These are phyloP conservation scores for Baccha elongata DNA, from an alignment of 2,888 invertebrate genomes.

Conservation along the genomic window DNA sequence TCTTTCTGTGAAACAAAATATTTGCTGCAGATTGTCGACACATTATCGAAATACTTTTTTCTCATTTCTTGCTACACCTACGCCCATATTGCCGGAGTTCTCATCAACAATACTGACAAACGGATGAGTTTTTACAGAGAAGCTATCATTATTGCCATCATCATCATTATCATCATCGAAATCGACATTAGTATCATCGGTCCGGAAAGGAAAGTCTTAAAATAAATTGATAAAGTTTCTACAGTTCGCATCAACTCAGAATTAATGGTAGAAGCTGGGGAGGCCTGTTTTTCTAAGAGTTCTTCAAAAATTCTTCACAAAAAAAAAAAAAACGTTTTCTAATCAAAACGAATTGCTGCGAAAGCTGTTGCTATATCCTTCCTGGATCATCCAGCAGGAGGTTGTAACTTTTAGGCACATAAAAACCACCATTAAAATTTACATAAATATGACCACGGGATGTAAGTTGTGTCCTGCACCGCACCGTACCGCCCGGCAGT, in stretches of 20 bases:
- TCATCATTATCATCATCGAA: slow-evolving; percentile 34
- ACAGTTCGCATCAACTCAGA: slow-evolving; percentile 18
- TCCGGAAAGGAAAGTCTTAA: slow-evolving; percentile 48
- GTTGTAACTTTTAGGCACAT: slow-evolving; percentile 60
- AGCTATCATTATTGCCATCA: slow-evolving; percentile 52
- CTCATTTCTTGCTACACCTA: slow-evolving; percentile 42
- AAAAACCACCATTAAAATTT: slow-evolving; percentile 64
- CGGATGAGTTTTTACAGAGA: slow-evolving; percentile 36
- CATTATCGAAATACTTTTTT: slow-evolving; percentile 43
- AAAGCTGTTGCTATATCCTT: slow-evolving; percentile 58
- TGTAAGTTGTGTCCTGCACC: slow-evolving; percentile 7
- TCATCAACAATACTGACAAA: slow-evolving; percentile 32
- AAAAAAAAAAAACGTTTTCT: slow-evolving; percentile 41
- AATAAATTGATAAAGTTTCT: slow-evolving; percentile 64
- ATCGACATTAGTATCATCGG: slow-evolving; percentile 20
- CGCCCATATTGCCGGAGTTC: slow-evolving; percentile 22
- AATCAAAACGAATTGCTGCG: slow-evolving; percentile 61
- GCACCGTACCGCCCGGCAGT: neutral
- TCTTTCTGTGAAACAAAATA: slow-evolving; percentile 31
- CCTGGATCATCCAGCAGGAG: slow-evolving; percentile 21
- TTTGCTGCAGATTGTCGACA: slow-evolving; percentile 55
- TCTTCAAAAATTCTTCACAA: neutral
- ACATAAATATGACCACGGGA: slow-evolving; percentile 52
- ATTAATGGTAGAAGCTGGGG: too few species aligned
- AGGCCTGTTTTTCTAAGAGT: neutral